A percentile compares a stretch with the other conserved stretches of the same genome.
Evolutionary conservation across 2,113 vertebrate genomes (phyloP).

Genomic region (Cygnus buccinator): DNA sequence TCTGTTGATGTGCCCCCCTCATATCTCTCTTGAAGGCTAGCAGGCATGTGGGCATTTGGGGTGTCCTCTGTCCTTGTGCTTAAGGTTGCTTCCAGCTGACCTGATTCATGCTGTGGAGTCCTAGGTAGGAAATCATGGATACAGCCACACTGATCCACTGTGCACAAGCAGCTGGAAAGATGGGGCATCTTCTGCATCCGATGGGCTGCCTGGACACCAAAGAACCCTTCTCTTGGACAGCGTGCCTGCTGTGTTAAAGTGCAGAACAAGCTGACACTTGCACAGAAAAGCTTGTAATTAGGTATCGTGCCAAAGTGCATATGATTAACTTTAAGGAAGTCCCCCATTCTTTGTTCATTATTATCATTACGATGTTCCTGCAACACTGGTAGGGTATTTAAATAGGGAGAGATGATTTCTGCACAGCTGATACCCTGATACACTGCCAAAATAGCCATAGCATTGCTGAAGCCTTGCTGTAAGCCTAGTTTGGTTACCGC

Average conservation of each 20-base stretch:
- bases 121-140: not conserved
- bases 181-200: not conserved
- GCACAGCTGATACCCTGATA: not conserved
- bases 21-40: not conserved
- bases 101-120: rapidly evolving
- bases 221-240: rapidly evolving
- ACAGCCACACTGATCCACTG: not conserved
- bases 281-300: not conserved
- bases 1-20: not conserved
- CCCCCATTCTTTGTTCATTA: not conserved
- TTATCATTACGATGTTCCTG: not conserved
- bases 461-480: not conserved
- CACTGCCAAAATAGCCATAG: not conserved
- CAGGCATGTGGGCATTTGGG: rapidly evolving
- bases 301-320: not conserved
- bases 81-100: not conserved
- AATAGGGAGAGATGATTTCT: not conserved
- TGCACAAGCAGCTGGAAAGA: not conserved
- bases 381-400: not conserved
- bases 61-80: not conserved
- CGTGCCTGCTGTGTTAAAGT: not conserved
- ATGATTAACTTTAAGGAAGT: not conserved
- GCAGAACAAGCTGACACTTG: not conserved
- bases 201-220: not conserved
- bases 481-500: not conserved